Base-by-base conservation (phyloP, 2,888 invertebrate species). In the Tachina fera region DNA sequence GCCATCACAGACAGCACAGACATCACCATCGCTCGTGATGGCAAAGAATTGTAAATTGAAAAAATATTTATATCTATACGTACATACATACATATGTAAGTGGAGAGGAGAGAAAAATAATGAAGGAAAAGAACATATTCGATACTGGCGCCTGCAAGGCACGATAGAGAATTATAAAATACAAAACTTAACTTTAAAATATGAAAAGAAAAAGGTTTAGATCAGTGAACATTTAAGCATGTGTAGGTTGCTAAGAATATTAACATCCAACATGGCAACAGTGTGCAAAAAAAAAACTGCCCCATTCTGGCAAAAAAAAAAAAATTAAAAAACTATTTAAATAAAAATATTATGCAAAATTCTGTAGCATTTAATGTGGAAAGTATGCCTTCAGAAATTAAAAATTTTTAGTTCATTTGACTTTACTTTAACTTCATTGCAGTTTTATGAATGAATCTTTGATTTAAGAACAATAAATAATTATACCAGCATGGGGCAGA, bases 91-190 rank as follows among this genome's bases (percentile, higher is more conserved):
- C 31, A 31, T 31, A 22, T 3, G 4, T 31, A 31, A 31, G 31
- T 6, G 31, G 31, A 60, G 49, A 71, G 9, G 19, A 68, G 19
- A 51, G 19, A 56, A 39, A 61, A 60, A 53, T 41, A 47, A 45
- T 56, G 11, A 56, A 56, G 58, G 51, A 81, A 61, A 68, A 41
- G 70, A 61, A 71, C 16, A 74, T 22, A 71, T n/a, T 77, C 71
- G 65, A 71, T 65, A 82, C 67, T 85, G 85, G 85, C 85, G 85
- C 85, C 85, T 82, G 16, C 58, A 78, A 82, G 82, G 78, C 82
- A 82, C 78, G 65, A 75, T 81, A 68, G 41, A 67, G 72, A 67
- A 67, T 84, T 84, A 75, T 61, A 84, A 78, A 74, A 67, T 49
- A 70, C 47, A 70, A 82, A 76, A 71, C 71, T 77, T 70, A 71